Base-by-base conservation (phyloP, 1,140 invertebrate species). In the Trachymyrmex septentrionalis region DNA sequence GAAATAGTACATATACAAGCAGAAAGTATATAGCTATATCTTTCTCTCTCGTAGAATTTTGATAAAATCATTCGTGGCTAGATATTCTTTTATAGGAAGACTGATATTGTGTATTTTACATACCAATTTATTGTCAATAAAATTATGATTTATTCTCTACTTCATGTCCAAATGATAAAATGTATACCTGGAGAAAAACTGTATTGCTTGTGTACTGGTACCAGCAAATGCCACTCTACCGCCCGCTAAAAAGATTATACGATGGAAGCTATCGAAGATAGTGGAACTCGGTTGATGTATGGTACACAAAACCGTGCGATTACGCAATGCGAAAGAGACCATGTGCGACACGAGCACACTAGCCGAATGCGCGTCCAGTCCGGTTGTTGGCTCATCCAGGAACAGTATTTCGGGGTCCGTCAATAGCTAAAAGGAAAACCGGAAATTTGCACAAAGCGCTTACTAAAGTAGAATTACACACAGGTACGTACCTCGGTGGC, bases 231-330 rank as follows among this genome's bases (percentile, higher is more conserved):
- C 99, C 1, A 99, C 97, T 86, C 98, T 95, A 0, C 99, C 99
- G 94, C 99, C 98, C 19, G 98, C 98, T 86, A 99, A 93, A 1
- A 99, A 95, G 82, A 99, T 96, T 9, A 99, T 95, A 87, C 97
- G 97, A 92, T 99, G 97, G 94, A 99, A 99, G 94, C 98, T 96
- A 1, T 97, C 96, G 92, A 99, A 99, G 48, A 99, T 96, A 90
- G 99, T 97, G 0, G 98, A 98, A n/a, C 98, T 99, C 0, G 99
- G 99, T 94, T 99, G 99, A 95, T 99, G 99, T 89, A 99, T 99
- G 16, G 99, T 99, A 92, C 98, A 99, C 27, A 99, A 95, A 3
- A 99, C 97, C 0, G 98, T 99, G 92, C 98, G 97, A 24, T 98
- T 97, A 76, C 95, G 93, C 1, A 94, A 93, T 1, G 97, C 96